Evolutionary conservation across 2,113 vertebrate genomes (phyloP).

Genomic region (Phoenicopterus ruber): DNA sequence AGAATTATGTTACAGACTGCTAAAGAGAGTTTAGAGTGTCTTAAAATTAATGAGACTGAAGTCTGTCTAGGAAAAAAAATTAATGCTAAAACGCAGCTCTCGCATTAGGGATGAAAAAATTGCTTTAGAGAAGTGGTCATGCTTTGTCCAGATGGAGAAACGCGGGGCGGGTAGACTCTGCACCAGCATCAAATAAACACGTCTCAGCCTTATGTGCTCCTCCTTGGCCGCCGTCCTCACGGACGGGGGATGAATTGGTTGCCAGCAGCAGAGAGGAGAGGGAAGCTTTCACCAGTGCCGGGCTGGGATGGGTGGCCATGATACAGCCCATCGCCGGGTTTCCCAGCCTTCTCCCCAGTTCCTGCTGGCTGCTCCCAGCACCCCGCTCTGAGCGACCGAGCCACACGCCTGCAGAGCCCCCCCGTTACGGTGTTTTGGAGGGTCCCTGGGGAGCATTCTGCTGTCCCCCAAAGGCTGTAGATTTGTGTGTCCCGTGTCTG

Average conservation of each 20-base stretch:
- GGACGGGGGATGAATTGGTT: fast-evolving
- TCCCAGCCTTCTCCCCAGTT: not conserved
- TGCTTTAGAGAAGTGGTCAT: not conserved
- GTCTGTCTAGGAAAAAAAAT: constrained; percentile 13
- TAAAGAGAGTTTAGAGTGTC: constrained; percentile 41
- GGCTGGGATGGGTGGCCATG: not conserved
- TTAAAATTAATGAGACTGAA: constrained; percentile 58
- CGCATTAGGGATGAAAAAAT: not conserved
- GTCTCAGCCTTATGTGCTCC: not conserved
- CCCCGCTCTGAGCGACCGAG: no score
- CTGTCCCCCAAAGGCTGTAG: not conserved
- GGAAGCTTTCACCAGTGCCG: not conserved
- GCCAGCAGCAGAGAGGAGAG: not conserved
- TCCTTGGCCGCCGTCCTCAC: fast-evolving
- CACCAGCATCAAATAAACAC: not conserved
- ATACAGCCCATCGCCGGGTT: fast-evolving
- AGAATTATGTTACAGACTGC: constrained; percentile 8
- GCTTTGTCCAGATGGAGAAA: not conserved
- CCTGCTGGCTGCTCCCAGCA: not conserved
- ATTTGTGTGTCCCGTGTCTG: not conserved
- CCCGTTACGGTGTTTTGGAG: fast-evolving
- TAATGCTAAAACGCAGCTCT: not conserved
- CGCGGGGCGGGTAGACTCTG: not conserved
- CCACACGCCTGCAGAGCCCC: fast-evolving
- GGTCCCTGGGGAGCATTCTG: no score